A percentile compares a stretch with the other conserved stretches of the same genome.
Evolutionary conservation across 2,888 invertebrate species (phyloP).

Genomic region (Zootermopsis nevadensis): DNA sequence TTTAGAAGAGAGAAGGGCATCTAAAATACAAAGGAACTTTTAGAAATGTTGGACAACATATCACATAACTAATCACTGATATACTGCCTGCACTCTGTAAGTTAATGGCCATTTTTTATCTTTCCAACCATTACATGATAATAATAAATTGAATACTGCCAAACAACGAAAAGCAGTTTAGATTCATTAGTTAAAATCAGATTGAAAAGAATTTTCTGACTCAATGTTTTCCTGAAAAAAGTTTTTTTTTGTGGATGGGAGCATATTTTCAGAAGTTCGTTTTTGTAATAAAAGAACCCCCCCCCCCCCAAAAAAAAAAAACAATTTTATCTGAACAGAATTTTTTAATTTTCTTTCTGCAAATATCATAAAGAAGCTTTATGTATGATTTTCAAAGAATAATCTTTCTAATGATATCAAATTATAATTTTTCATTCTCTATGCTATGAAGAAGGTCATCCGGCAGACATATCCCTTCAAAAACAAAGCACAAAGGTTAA

Average conservation of each 20-base stretch:
- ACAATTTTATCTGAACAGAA: neutral
- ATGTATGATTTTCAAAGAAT: slow-evolving; percentile 25
- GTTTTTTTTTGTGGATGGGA: too few relatives aligned
- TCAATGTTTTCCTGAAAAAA: too few relatives aligned
- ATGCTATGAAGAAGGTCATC: neutral
- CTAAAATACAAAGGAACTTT: neutral
- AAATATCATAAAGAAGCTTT: neutral
- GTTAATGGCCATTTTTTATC: slow-evolving; percentile 1
- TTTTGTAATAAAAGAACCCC: neutral
- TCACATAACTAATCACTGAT: neutral
- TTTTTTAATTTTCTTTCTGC: slow-evolving; percentile 18
- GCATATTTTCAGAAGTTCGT: neutral
- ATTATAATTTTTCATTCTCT: neutral
- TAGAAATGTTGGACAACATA: neutral
- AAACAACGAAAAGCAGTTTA: neutral
- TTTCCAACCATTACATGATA: neutral
- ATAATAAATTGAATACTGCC: neutral
- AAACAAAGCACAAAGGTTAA: slow-evolving; percentile 24
- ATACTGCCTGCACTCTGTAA: neutral
- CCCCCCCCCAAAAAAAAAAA: slow-evolving; percentile 15
- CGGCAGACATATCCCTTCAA: neutral
- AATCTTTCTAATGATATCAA: slow-evolving; percentile 3
- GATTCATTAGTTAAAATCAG: too few relatives aligned
- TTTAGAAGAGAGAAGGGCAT: slow-evolving; percentile 14
- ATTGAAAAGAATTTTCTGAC: too few relatives aligned